phyloP scores from a whole-genome alignment of 2,113 vertebrate genomes.

The Stigmatopora nigra region DNA sequence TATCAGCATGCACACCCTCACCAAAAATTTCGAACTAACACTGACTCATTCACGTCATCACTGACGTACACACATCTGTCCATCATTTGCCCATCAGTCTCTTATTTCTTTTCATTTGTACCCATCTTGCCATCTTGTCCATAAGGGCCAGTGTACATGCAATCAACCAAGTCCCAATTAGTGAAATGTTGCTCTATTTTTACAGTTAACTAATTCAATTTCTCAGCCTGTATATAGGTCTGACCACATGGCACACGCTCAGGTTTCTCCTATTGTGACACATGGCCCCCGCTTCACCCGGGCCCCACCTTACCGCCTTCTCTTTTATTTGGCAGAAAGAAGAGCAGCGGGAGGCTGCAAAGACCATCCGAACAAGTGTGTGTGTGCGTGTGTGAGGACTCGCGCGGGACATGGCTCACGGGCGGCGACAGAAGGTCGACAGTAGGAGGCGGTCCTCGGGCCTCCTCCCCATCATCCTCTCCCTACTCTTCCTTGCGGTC shows the following conservation, averaged over 20 bases:
- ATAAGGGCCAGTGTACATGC: conserved; percentile 43
- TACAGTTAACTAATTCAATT: conserved; percentile 18
- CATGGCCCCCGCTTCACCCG: conserved; percentile 37
- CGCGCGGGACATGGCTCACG: conserved; percentile 72
- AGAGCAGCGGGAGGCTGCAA: conserved; percentile 27
- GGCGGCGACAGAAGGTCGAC: conserved; percentile 68
- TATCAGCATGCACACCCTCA: too few relatives aligned
- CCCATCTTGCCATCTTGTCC: conserved; percentile 47
- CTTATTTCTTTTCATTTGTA: conserved; percentile 42
- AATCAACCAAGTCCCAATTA: conserved; percentile 33
- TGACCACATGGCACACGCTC: conserved; percentile 54
- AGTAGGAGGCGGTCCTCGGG: conserved; percentile 65
- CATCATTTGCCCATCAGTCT: background rate
- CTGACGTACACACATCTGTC: background rate
- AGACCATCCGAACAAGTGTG: conserved; percentile 12
- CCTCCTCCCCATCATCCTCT: conserved; percentile 45
- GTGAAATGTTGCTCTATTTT: background rate
- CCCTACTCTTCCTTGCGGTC: conserved; percentile 45
- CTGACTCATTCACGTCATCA: background rate
- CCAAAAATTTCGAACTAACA: background rate
- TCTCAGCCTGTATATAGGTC: conserved; percentile 30
- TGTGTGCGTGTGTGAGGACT: conserved; percentile 63
- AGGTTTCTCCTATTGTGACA: conserved; percentile 62
- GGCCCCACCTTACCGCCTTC: conserved; percentile 8
- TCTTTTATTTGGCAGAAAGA: conserved; percentile 53